A percentile compares a stretch with the other conserved stretches of the same genome.
Conservation (phyloP, 2,113 vertebrate genomes). For the Chlorocebus sabaeus region DNA sequence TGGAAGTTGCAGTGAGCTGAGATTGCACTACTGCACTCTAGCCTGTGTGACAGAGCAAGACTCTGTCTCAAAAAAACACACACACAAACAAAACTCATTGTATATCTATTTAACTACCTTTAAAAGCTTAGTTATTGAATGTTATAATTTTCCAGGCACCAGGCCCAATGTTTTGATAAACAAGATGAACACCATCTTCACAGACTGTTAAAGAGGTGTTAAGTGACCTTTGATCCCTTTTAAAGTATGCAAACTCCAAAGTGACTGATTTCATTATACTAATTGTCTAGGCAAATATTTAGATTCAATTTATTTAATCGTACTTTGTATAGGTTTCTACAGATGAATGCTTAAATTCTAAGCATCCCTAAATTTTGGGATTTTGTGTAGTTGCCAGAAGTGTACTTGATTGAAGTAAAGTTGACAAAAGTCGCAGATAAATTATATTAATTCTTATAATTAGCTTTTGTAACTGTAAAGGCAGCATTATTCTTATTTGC, state of each 20-base stretch:
- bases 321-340: background rate
- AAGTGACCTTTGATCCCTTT: background rate
- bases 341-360: background rate
- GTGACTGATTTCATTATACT: background rate
- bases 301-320: background rate
- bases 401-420: background rate
- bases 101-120: background rate
- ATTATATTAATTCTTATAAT: background rate
- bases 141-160: background rate
- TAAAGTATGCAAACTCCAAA: background rate
- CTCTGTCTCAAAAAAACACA: too few relatives aligned
- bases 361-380: background rate
- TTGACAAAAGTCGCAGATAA: background rate
- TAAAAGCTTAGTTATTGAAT: background rate
- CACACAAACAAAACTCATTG: background rate
- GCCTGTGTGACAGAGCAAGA: too few relatives aligned
- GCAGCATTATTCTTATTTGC: background rate
- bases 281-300: background rate
- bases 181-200: background rate
- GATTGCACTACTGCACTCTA: too few relatives aligned
- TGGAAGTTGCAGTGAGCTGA: too few relatives aligned
- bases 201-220: background rate
- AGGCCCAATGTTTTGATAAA: background rate
- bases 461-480: background rate
- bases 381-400: background rate